Conservation (phyloP, 2,888 invertebrate species). For the Ommatoiulus sabulosus region DNA sequence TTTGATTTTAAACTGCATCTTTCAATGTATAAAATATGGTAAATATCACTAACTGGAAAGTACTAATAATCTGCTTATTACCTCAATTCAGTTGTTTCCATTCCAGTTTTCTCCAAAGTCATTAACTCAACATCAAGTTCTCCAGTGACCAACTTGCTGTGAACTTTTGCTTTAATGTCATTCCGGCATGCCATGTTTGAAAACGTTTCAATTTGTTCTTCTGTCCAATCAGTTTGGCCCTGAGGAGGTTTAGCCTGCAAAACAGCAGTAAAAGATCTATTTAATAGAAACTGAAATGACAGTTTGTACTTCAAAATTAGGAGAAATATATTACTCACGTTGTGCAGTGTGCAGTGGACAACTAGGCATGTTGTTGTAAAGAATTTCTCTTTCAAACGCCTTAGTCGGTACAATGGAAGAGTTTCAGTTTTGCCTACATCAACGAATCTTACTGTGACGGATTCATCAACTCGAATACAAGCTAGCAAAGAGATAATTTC, state of each 20-base stretch:
- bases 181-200: neutral
- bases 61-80: neutral
- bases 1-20: too few relatives aligned
- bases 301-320: neutral
- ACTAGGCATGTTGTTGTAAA: neutral
- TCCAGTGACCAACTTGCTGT: neutral
- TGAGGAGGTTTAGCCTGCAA: neutral
- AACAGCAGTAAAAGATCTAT: neutral
- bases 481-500: neutral
- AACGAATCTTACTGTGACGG: conserved; percentile 9
- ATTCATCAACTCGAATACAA: neutral
- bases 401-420: neutral
- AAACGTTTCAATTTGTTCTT: conserved; percentile 35
- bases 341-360: neutral
- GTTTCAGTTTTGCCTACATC: conserved; percentile 50
- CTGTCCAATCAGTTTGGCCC: neutral
- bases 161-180: neutral
- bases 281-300: neutral
- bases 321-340: conserved; percentile 20
- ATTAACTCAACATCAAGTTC: neutral
- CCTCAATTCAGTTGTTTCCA: neutral
- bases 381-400: neutral
- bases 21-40: too few relatives aligned
- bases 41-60: too few relatives aligned
- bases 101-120: neutral